Base-by-base conservation (phyloP, 64 coral and sea anemone species). In the Pachyseris speciosa region DNA sequence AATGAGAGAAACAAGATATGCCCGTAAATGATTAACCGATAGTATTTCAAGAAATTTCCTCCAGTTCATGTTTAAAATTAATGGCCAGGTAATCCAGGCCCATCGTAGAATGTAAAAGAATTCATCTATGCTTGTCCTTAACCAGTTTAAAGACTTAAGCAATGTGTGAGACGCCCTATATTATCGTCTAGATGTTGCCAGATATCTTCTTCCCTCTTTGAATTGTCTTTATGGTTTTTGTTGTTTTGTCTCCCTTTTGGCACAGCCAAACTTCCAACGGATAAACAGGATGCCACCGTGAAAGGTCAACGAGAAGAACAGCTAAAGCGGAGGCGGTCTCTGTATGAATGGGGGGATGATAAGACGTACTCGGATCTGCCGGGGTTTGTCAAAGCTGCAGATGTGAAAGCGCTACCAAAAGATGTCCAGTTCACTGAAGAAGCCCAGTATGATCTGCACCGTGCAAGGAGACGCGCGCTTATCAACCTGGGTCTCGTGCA, bases 401-500 rank as follows among this genome's bases (percentile, higher is more conserved):
- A 64, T 32, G 88, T 91, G 32, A 60, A 71, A 27, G 53, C 91
- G 24, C 80, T 95, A n/a, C 94, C 94, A 0, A 80, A 27, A 42
- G 80, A 95, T 66, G 91, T 85, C 0, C 94, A 95, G 65, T 95
- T 95, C 26, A 91, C 89, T 9, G 31, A 95, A 24, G 74, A 89
- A 15, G 74, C 94, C 25, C 31, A 15, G 13, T 83, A 75, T 57
- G 91, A 89, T 29, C 86, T 95, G 4, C 80, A 95, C 1, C 48
- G n/a, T 45, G 94, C 88, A 17, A 84, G 89, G 6, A 20, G 72
- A 9, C 64, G 87, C 10, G 94, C 94, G 6, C 66, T 29, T 26
- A 25, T 95, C 6, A 95, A 95, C 4, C 66, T 95, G 79, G 89
- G 89, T 36, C 36, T 95, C 37, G 60, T 47, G 39, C 40, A 95